phyloP scores from a whole-genome alignment of 1,140 invertebrate species.

The Brachionus manjavacas region DNA sequence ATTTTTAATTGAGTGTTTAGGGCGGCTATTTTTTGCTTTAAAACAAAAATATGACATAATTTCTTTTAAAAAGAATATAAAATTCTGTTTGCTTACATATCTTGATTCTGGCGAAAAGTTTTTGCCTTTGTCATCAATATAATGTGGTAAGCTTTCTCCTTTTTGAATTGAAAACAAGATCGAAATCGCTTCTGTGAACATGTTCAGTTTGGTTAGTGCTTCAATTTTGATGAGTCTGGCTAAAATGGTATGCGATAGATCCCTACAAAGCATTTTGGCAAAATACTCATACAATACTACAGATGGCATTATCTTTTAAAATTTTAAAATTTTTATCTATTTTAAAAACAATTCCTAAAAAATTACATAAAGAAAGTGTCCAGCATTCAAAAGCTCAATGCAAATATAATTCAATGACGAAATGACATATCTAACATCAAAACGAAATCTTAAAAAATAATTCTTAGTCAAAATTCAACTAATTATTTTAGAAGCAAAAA shows the following conservation, averaged over 20 bases:
- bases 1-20: too few species aligned
- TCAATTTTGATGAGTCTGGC: constrained; percentile 47
- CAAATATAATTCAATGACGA: constrained; percentile 52
- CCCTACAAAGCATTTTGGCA: constrained; percentile 52
- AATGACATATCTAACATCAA: constrained; percentile 51
- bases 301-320: constrained; percentile 52
- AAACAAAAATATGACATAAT: too few species aligned
- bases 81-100: constrained; percentile 50
- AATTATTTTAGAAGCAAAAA: background rate
- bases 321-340: background rate
- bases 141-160: constrained; percentile 54
- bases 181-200: constrained; percentile 52
- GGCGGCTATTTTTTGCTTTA: too few species aligned
- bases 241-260: constrained; percentile 53
- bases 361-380: constrained; percentile 53
- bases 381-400: constrained; percentile 52
- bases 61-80: constrained; percentile 38
- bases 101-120: background rate
- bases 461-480: background rate
- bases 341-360: too few species aligned
- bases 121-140: constrained; percentile 51
- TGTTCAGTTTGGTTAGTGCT: constrained; percentile 50
- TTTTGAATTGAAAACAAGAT: constrained; percentile 51
- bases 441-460: constrained; percentile 47
- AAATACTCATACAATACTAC: constrained; percentile 54